Evolutionary conservation across 2,113 vertebrate genomes (phyloP).

Genomic region (Tympanuchus pallidicinctus): DNA sequence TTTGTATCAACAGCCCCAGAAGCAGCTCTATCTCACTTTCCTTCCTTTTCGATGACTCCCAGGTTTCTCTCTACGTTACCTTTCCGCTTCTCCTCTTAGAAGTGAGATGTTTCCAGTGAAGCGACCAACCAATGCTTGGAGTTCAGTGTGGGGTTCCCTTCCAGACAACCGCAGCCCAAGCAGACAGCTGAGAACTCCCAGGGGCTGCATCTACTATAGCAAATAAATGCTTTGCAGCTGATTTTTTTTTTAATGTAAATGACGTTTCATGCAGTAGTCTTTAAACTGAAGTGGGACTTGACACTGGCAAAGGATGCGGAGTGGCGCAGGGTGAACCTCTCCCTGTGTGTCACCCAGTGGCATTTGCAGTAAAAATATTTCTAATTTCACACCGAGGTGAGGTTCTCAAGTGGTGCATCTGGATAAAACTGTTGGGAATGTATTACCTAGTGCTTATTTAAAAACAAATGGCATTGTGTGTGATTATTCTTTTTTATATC

Average conservation of each 20-base stretch:
- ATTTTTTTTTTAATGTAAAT: not conserved
- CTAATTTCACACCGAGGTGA: conserved; percentile 34
- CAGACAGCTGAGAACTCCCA: conserved; percentile 50
- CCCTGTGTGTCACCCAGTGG: conserved; percentile 42
- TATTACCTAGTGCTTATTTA: conserved; percentile 10
- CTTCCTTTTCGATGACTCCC: not conserved
- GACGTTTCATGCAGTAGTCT: conserved; percentile 41
- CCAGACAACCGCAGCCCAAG: not conserved
- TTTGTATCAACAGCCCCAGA: conserved; percentile 24
- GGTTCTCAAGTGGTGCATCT: conserved; percentile 32
- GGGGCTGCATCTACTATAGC: not conserved
- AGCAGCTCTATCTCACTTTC: conserved; percentile 31
- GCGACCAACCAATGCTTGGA: not conserved
- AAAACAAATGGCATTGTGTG: not conserved
- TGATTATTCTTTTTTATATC: not conserved
- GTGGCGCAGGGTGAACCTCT: conserved; percentile 3
- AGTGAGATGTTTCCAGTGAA: not conserved
- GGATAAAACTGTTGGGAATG: conserved; percentile 14
- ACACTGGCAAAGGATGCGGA: not conserved
- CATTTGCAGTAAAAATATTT: conserved; percentile 59
- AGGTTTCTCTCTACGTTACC: not conserved
- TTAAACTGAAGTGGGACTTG: conserved; percentile 9
- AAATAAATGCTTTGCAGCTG: conserved; percentile 32
- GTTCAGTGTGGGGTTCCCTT: conserved; percentile 21
- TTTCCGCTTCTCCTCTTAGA: not conserved